Evolutionary conservation across 2,888 invertebrate species (phyloP), one percentile per base, ranked within the genome.

Genomic region (Pristionchus arcanus): DNA sequence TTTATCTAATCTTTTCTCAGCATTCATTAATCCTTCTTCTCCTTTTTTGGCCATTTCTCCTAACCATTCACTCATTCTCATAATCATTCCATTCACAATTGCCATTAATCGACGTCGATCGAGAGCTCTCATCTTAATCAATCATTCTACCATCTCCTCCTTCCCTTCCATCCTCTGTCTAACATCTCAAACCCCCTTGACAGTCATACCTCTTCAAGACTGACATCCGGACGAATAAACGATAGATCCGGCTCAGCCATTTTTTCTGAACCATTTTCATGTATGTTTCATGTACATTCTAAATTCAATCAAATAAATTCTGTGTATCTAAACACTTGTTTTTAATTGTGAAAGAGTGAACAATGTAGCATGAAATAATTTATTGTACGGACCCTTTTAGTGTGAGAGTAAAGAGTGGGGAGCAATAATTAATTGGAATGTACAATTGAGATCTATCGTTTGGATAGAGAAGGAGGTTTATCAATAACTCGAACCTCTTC

Each of bases 221-320:
- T 77, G 59, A 92, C 89, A 74, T 93, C 93, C 21, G 92, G 89
- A 13, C 89, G 86, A 55, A 93, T 93, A 37, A 91, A 92, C 19
- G 74, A 90, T 34, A 92, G 89, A 66, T 92, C 91, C 0, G 91
- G 90, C n/a, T 90, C 90, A 13, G 77, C 68, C 88, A 88, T 88
- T 13, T 49, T n/a, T 37, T 37, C 37, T 66, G 13, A 28, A 66
- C 49, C 42, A 7, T 13, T 28, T 21, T 13, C 31, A 19, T 25
- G 1, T 28, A 71, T 42, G 68, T 34, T 37, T 34, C 28, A n/a
- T 11, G 4, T 71, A 31, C 25, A 25, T n/a, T 19, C 31, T n/a
- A 37, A 7, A 53, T 37, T 37, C n/a, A 5, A 15, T 85, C 63
- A 68, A 87, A 49, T 49, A 68, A 28, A 3, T 87, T 42, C 0